A percentile compares a stretch with the other conserved stretches of the same genome.
Conservation (phyloP, 2,797 vertebrate species). For the Chloroceryle amazona region DNA sequence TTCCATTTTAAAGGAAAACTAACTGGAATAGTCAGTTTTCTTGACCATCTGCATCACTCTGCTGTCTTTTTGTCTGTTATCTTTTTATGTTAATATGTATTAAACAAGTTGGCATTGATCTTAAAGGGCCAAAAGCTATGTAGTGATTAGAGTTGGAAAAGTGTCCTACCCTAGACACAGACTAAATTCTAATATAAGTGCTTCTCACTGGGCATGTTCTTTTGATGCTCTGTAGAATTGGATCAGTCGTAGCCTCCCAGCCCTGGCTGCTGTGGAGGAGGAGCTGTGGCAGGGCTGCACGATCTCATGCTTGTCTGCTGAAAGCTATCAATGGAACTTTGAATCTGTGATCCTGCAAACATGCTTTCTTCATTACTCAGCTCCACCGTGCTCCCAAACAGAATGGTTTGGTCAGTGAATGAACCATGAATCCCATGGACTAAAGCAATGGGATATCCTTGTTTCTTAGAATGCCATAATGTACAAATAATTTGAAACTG, state of each 20-base stretch:
- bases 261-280: not conserved
- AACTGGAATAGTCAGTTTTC: not conserved
- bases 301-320: not conserved
- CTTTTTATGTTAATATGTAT: not conserved
- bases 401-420: not conserved
- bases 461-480: not conserved
- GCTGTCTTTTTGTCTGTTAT: not conserved
- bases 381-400: accelerated
- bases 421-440: accelerated
- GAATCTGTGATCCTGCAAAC: not conserved
- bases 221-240: not conserved
- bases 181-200: not conserved
- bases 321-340: not conserved
- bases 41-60: not conserved
- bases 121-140: not conserved
- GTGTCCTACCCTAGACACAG: not conserved
- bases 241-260: not conserved
- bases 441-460: not conserved
- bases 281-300: not conserved
- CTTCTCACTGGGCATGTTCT: not conserved
- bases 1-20: not conserved
- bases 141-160: not conserved
- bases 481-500: not conserved
- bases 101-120: not conserved
- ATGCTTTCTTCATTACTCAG: not conserved